phyloP scores from a whole-genome alignment of 2,797 vertebrate species.

The Dendrocincla fuliginosa region DNA sequence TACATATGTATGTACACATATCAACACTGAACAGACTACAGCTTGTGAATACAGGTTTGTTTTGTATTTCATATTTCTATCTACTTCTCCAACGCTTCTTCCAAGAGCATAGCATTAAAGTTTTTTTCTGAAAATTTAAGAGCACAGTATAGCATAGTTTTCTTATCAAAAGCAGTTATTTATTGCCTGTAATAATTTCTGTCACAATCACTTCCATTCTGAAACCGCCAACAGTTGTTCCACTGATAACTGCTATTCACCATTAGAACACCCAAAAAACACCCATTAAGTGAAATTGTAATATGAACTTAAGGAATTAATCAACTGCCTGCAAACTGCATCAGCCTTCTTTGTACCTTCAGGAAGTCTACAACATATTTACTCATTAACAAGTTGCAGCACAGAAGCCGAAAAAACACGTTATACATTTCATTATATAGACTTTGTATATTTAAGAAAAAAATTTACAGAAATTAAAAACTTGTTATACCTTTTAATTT shows the following conservation, averaged over 20 bases:
- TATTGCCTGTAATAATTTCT: not conserved
- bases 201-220: not conserved
- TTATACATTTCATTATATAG: not conserved
- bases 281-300: not conserved
- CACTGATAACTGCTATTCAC: not conserved
- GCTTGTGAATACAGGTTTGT: not conserved
- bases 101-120: not conserved
- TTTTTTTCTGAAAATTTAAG: not conserved
- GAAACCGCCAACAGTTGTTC: not conserved
- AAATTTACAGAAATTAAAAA: not conserved
- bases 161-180: not conserved
- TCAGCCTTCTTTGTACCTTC: not conserved
- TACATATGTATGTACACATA: not conserved
- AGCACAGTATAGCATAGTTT: not conserved
- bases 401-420: not conserved
- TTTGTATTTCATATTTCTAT: not conserved
- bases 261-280: not conserved
- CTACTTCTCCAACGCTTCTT: not conserved
- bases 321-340: not conserved
- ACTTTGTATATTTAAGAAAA: not conserved
- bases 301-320: not conserved
- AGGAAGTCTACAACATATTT: not conserved
- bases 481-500: not conserved
- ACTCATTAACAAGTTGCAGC: not conserved
- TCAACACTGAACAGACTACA: not conserved